Conservation (phyloP, 2,797 vertebrate species). For the Epinephelus coioides region DNA sequence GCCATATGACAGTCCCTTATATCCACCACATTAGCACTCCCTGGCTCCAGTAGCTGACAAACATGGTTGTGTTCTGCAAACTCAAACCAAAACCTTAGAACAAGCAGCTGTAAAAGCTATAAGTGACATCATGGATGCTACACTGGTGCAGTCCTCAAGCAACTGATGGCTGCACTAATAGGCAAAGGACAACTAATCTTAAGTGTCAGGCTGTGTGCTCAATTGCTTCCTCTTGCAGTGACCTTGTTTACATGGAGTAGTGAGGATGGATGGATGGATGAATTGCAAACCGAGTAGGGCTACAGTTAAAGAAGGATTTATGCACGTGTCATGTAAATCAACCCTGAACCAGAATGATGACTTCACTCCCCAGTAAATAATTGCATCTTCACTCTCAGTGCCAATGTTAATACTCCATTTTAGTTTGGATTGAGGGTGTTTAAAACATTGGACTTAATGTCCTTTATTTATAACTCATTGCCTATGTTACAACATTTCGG, state of each 20-base stretch:
- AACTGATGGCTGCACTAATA: neutral
- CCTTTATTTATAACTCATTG: no score
- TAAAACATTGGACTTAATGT: no score
- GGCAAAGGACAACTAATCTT: neutral
- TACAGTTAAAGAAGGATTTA: neutral
- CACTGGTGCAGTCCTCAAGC: neutral
- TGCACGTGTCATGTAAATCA: neutral
- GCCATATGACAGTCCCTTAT: neutral
- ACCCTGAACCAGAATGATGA: neutral
- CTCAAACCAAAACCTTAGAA: neutral
- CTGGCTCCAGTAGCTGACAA: no score
- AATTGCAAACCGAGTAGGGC: neutral
- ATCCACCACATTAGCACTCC: neutral
- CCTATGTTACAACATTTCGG: no score
- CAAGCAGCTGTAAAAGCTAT: neutral
- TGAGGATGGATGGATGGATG: neutral
- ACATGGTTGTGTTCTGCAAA: no score
- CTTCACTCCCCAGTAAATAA: neutral
- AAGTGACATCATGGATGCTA: neutral
- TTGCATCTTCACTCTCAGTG: no score
- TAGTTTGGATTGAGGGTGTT: no score
- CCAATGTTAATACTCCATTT: no score
- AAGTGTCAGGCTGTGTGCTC: constrained; percentile 27
- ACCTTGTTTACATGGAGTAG: constrained; percentile 68
- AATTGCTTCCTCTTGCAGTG: constrained; percentile 64